Base-by-base conservation (phyloP, 2,113 vertebrate species). In the Melanerpes aurifrons region DNA sequence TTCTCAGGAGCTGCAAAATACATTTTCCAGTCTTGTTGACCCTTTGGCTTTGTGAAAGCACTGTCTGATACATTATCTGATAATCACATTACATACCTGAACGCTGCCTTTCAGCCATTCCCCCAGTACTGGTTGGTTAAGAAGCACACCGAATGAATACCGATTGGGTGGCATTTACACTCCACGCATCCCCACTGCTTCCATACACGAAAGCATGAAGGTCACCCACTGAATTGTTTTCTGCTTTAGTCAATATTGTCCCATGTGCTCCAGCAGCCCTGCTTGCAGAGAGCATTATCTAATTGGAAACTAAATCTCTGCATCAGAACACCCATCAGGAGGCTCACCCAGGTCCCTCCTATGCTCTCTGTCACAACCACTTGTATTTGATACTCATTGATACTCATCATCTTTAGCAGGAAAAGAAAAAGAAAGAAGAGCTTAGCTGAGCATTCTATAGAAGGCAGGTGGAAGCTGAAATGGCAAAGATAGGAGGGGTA, bases 41-140 rank as follows among this genome's bases (percentile, higher is more conserved):
- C 82, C 78, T 96, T 66, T 86, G 93, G 82, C 82, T 98, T 95
- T 96, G 74, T 92, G 71, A 91, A 97, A 82, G 81, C 87, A 4
- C 57, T 78, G 35, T 62, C 69, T 84, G 72, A 95, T 96, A 56
- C 62, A 93, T 95, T 94, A 95, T 73, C 92, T 93, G 96, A 92
- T 96, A 97, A 96, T 97, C 89, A 94, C 73, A 95, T 96, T 96
- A 96, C 61, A 91, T 90, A 97, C 79, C 85, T 96, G 88, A 89
- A 75, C 8, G 45, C 84, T 96, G 75, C 70, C 79, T 97, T 94
- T 92, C 87, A 92, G 92, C 81, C 93, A 56, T 89, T 96, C 92
- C 91, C 91, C 69, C 85, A 54, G 76, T 40, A 93, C 2, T 3
- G 85, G 71, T 17, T 92, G 81, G 86, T 87, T 91, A 90, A 3